phyloP scores from a whole-genome alignment of 92 coral and sea anemone genomes.

The Bergia sp. region DNA sequence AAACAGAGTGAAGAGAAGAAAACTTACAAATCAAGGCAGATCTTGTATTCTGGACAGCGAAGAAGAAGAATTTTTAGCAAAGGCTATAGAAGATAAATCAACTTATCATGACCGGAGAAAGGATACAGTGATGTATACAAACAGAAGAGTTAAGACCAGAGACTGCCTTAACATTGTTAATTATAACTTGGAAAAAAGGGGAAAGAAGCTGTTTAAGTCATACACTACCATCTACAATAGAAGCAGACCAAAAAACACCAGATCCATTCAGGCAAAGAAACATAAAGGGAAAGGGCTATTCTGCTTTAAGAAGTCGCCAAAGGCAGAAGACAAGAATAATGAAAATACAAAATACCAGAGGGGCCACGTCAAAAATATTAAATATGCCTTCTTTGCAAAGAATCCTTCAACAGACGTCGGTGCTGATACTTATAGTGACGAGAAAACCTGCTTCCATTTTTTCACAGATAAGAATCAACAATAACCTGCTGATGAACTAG shows the following conservation, averaged over 20 bases:
- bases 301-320: background rate
- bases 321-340: background rate
- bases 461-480: no score
- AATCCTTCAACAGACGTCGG: no score
- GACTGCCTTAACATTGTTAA: conserved; percentile 31
- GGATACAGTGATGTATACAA: conserved; percentile 21
- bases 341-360: background rate
- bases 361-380: background rate
- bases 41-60: conserved; percentile 5
- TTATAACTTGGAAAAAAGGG: conserved; percentile 1
- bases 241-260: background rate
- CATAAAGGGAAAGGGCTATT: background rate
- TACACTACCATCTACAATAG: background rate
- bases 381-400: background rate
- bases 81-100: conserved; percentile 39
- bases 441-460: no score
- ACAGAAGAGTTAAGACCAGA: conserved; percentile 14
- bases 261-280: background rate
- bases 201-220: background rate
- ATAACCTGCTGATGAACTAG: no score
- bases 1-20: background rate
- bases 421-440: no score
- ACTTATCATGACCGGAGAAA: conserved; percentile 37
- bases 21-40: conserved; percentile 15
- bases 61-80: conserved; percentile 33